Conservation (phyloP, 2,797 vertebrate species). For the Trachops cirrhosus region DNA sequence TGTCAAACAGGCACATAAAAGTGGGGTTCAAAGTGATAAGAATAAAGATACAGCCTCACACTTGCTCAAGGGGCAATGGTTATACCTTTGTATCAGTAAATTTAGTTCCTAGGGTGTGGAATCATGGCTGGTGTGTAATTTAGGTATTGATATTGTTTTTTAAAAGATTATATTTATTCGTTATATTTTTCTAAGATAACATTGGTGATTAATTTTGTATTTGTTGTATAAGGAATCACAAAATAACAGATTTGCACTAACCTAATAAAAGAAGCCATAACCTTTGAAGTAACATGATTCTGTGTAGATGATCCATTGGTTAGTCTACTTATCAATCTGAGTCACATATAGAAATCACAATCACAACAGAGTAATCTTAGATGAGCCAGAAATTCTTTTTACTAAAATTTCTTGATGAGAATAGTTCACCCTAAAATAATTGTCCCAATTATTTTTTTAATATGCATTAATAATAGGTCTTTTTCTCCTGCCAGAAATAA, state of each 20-base stretch:
- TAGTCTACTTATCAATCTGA: not conserved
- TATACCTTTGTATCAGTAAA: not conserved
- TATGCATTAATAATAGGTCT: not conserved
- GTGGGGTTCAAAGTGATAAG: not conserved
- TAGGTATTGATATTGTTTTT: not conserved
- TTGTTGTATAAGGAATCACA: not conserved
- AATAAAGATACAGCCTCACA: not conserved
- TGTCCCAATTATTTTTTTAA: conserved; percentile 46
- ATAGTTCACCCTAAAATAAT: conserved; percentile 6
- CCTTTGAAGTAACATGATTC: not conserved
- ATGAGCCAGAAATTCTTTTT: not conserved
- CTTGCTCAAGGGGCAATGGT: not conserved
- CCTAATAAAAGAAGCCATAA: not conserved
- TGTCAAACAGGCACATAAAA: not conserved
- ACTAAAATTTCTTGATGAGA: conserved; percentile 16
- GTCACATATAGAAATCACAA: not conserved
- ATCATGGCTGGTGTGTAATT: not conserved
- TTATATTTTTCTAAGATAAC: not conserved
- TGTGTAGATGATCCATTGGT: not conserved
- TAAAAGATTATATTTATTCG: not conserved
- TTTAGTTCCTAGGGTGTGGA: too few relatives aligned
- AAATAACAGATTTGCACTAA: not conserved
- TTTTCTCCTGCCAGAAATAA: conserved; percentile 50
- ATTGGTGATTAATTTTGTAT: not conserved
- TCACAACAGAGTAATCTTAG: not conserved